phyloP scores from a whole-genome alignment of 2,888 invertebrate species.

The Linnaemya tessellans region DNA sequence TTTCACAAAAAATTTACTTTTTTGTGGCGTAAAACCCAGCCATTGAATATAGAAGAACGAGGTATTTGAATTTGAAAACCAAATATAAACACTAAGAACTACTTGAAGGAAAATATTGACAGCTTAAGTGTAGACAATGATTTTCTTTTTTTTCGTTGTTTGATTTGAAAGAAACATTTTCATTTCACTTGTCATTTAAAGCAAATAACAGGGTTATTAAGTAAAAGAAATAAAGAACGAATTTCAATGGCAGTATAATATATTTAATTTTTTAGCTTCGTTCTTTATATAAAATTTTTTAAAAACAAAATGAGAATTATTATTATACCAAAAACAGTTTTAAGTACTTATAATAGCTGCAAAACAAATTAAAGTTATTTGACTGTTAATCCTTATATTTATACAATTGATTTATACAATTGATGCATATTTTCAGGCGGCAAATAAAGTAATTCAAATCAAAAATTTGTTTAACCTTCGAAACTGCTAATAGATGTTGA shows the following conservation, averaged over 20 bases:
- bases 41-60: background rate
- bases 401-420: too few relatives aligned
- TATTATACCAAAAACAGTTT: too few relatives aligned
- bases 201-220: constrained; percentile 43
- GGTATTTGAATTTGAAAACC: constrained; percentile 47
- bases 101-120: constrained; percentile 62
- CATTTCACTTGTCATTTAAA: constrained; percentile 62
- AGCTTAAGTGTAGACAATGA: constrained; percentile 70
- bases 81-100: constrained; percentile 46
- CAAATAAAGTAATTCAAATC: too few relatives aligned
- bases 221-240: background rate
- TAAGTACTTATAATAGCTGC: too few relatives aligned
- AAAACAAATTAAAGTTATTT: too few relatives aligned
- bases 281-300: too few relatives aligned
- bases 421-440: too few relatives aligned
- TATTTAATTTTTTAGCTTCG: too few relatives aligned
- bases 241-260: constrained; percentile 9
- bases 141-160: constrained; percentile 38
- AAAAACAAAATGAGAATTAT: too few relatives aligned
- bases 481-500: too few relatives aligned
- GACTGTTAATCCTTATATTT: too few relatives aligned
- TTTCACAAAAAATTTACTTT: constrained; percentile 11
- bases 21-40: background rate
- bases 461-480: too few relatives aligned
- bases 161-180: constrained; percentile 55